Evolutionary conservation across 2,113 vertebrate genomes (phyloP).

Genomic region (Barbus barbus): DNA sequence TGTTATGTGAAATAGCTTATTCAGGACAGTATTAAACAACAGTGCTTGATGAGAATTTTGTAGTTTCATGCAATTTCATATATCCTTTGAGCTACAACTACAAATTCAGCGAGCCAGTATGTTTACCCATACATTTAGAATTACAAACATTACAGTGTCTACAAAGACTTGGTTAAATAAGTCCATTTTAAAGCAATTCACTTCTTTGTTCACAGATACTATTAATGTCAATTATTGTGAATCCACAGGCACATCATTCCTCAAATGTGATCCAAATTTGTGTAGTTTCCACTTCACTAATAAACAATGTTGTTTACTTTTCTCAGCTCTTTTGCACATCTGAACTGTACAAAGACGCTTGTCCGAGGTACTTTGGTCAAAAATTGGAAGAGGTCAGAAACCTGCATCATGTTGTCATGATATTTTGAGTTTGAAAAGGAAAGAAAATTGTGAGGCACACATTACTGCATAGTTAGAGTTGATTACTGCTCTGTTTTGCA

Average conservation of each 20-base stretch:
- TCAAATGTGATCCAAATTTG: neutral
- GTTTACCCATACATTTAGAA: no score
- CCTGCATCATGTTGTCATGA: neutral
- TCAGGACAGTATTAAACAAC: no score
- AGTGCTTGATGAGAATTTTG: no score
- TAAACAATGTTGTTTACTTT: neutral
- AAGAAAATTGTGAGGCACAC: neutral
- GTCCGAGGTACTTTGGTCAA: neutral
- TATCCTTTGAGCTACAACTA: no score
- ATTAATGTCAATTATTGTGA: no score
- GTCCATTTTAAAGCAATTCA: no score
- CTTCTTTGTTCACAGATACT: no score
- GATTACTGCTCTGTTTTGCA: neutral
- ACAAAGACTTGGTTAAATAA: no score
- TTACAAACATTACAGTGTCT: no score
- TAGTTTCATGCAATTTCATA: no score
- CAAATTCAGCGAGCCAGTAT: no score
- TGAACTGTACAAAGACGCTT: neutral
- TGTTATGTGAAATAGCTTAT: no score
- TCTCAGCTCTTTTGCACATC: neutral
- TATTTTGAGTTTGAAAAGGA: neutral
- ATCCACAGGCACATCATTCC: neutral
- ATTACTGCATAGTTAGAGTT: slow-evolving; percentile 1
- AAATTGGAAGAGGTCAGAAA: neutral
- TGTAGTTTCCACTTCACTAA: neutral